Conservation (phyloP, 2,888 invertebrate species). For the Kryphioiulus occultus region DNA sequence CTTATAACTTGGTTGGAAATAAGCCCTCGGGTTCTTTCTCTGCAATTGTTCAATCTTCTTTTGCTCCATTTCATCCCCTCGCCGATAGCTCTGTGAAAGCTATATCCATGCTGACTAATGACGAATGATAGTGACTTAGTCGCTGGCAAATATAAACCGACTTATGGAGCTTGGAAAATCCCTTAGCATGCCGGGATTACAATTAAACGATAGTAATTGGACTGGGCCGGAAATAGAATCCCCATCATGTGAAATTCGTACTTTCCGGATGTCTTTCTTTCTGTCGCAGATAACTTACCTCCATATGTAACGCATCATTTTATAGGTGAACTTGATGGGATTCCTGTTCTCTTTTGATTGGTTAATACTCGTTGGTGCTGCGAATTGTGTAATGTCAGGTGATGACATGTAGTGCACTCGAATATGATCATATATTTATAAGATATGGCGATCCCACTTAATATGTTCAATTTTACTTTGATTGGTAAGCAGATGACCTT, state of each 20-base stretch:
- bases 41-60: neutral
- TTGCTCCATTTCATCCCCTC: neutral
- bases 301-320: neutral
- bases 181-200: neutral
- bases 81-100: neutral
- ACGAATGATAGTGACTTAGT: conserved; percentile 16
- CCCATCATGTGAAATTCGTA: neutral
- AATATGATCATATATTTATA: too few species aligned
- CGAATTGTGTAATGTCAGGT: too few species aligned
- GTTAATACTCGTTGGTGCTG: too few species aligned
- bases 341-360: too few species aligned
- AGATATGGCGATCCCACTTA: too few species aligned
- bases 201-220: conserved; percentile 9
- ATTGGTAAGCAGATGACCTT: too few species aligned
- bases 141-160: neutral
- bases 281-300: neutral
- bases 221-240: neutral
- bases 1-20: neutral
- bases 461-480: too few species aligned
- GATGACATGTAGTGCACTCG: too few species aligned
- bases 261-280: neutral
- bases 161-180: neutral
- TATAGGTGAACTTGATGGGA: neutral
- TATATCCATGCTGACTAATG: conserved; percentile 9
- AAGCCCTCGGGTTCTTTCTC: neutral